Conservation (phyloP, 2,113 vertebrate species). For the Nerophis ophidion region DNA sequence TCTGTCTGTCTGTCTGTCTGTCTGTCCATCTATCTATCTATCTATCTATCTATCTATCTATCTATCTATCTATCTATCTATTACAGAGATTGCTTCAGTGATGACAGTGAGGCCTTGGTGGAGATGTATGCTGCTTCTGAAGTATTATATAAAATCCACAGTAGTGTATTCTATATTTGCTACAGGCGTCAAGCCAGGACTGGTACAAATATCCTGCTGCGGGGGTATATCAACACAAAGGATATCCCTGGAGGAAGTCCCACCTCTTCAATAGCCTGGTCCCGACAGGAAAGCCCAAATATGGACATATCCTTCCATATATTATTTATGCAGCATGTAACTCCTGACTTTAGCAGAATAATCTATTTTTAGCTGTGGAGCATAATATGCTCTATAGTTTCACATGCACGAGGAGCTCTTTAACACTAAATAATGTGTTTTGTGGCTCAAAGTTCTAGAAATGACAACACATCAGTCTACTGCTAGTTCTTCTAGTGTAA, state of each 20-base stretch:
- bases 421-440: no score
- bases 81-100: background rate
- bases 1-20: no score
- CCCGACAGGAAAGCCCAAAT: slow-evolving; percentile 36
- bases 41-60: no score
- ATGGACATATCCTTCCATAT: slow-evolving; percentile 10
- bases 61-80: background rate
- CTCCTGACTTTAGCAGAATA: background rate
- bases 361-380: no score
- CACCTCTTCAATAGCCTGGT: slow-evolving; percentile 23
- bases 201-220: slow-evolving; percentile 42
- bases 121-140: background rate
- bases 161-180: slow-evolving; percentile 30
- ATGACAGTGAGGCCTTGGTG: background rate
- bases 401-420: no score
- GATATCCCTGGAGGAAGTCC: slow-evolving; percentile 48
- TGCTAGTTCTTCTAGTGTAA: no score
- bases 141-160: background rate
- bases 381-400: no score
- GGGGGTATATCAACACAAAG: slow-evolving; percentile 38
- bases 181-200: slow-evolving; percentile 12
- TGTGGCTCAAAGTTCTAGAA: no score
- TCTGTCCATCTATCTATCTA: no score
- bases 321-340: background rate
- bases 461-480: no score